phyloP scores from a whole-genome alignment of 2,113 vertebrate genomes.

The Thinocorus orbignyianus region DNA sequence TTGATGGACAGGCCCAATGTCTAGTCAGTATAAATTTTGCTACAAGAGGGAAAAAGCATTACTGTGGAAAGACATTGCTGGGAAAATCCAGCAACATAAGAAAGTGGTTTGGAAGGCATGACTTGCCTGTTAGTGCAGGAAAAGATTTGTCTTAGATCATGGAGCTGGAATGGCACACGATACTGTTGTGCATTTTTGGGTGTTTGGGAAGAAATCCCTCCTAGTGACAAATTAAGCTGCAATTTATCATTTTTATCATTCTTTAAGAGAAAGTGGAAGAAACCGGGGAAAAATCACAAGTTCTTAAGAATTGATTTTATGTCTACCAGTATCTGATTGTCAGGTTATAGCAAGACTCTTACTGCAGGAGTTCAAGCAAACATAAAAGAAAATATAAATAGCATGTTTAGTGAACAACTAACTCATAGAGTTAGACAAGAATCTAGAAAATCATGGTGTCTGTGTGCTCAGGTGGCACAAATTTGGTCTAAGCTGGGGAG shows the following conservation, averaged over 20 bases:
- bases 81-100: background rate
- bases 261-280: background rate
- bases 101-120: background rate
- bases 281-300: background rate
- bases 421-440: background rate
- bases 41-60: too few species aligned
- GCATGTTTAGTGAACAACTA: background rate
- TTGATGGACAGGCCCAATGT: background rate
- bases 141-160: background rate
- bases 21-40: background rate
- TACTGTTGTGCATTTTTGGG: background rate
- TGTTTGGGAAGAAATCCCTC: background rate
- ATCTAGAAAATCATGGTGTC: background rate
- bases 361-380: background rate
- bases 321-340: background rate
- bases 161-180: background rate
- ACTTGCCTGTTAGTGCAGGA: background rate
- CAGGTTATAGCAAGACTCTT: background rate
- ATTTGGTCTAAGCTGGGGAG: background rate
- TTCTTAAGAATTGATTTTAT: conserved; percentile 9
- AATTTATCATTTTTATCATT: conserved; percentile 1
- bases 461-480: background rate
- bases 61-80: background rate
- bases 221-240: background rate
- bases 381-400: background rate